A percentile compares a stretch with the other conserved stretches of the same genome.
These are phyloP conservation scores for Pseudonaja textilis DNA, from an alignment of 2,113 vertebrate genomes.

Conservation along the genomic window DNA sequence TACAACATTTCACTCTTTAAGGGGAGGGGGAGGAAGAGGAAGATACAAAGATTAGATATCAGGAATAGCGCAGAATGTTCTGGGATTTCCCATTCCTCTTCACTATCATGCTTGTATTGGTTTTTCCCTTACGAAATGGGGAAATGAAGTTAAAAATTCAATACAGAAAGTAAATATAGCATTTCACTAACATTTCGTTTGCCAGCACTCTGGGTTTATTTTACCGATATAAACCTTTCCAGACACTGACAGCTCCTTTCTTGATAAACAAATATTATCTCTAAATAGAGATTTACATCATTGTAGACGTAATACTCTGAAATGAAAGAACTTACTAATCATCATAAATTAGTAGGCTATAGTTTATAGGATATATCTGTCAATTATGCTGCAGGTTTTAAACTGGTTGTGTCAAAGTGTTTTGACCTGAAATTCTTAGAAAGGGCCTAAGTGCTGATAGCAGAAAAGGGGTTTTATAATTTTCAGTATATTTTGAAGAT, in stretches of 20 bases:
- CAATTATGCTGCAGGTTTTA: background rate
- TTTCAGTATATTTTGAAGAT: background rate
- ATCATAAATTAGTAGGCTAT: constrained; percentile 48
- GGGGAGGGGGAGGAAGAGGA: background rate
- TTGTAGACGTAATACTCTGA: constrained; percentile 46
- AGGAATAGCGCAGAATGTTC: background rate
- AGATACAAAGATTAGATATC: background rate
- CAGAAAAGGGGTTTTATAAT: background rate
- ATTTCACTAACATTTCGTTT: constrained; percentile 50
- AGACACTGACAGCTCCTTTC: constrained; percentile 45
- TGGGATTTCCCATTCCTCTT: constrained; percentile 32
- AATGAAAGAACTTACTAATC: constrained; percentile 28
- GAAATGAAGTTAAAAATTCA: constrained; percentile 65
- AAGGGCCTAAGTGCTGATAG: background rate
- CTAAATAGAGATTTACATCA: constrained; percentile 61
- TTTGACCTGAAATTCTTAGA: background rate
- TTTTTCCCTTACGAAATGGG: constrained; percentile 52
- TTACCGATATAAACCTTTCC: constrained; percentile 56
- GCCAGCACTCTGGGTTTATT: constrained; percentile 52
- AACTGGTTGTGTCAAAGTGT: background rate
- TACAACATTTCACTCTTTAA: background rate
- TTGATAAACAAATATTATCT: constrained; percentile 59
- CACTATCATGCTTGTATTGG: constrained; percentile 23
- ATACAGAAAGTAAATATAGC: constrained; percentile 52
- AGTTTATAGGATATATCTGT: constrained; percentile 30